These are phyloP conservation scores for Dromococcyx pavoninus DNA, from an alignment of 2,797 vertebrate genomes.

Conservation along the genomic window DNA sequence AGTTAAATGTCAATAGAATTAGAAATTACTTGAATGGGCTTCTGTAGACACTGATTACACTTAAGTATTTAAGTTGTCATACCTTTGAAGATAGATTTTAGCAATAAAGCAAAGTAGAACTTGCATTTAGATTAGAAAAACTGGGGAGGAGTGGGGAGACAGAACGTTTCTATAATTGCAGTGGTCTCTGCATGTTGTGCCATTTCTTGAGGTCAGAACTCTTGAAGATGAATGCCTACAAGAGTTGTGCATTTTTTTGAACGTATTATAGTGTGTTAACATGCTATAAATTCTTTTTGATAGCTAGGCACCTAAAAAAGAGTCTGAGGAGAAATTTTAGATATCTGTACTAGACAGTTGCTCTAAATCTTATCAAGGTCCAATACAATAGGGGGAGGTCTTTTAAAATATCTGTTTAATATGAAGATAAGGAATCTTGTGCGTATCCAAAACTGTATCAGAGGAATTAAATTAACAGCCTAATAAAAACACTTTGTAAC, in stretches of 20 bases:
- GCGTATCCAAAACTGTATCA: too few relatives aligned
- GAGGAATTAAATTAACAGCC: too few relatives aligned
- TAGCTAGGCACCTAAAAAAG: not conserved
- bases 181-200: not conserved
- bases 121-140: not conserved
- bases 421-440: too few relatives aligned
- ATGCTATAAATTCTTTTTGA: not conserved
- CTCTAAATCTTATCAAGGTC: not conserved
- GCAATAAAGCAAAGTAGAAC: not conserved
- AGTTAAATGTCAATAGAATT: slow-evolving; percentile 46
- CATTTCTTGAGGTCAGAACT: not conserved
- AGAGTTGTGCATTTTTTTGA: not conserved
- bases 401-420: too few relatives aligned
- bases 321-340: not conserved
- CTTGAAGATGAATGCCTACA: not conserved
- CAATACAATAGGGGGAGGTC: too few relatives aligned
- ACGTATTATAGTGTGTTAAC: not conserved
- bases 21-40: slow-evolving; percentile 26
- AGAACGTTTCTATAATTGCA: not conserved
- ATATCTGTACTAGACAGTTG: not conserved
- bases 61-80: not conserved
- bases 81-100: not conserved
- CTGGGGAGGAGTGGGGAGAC: not conserved
- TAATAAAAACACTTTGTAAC: too few relatives aligned
- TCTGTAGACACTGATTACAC: not conserved